Percentiles rank a stretch among this genome's conserved stretches.
Evolutionary conservation across 2,113 vertebrate genomes (phyloP).

Genomic region (Myiagra hebetior): DNA sequence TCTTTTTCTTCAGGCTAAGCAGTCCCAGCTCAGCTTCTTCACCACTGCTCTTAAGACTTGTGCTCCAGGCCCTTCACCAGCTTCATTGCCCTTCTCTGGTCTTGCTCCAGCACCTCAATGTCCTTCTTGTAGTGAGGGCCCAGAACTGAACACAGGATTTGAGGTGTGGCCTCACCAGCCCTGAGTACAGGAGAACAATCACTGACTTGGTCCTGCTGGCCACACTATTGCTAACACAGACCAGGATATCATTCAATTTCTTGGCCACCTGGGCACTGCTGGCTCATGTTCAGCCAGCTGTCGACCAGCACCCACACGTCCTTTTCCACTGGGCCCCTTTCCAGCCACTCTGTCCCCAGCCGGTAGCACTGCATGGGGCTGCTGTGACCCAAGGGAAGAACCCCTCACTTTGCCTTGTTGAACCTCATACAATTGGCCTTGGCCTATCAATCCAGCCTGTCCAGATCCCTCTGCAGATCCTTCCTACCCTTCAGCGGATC

Average conservation of each 20-base stretch:
- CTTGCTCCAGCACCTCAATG: fast-evolving
- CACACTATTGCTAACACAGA: not conserved
- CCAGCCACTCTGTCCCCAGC: not conserved
- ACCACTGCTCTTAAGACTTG: not conserved
- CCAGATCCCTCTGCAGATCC: not conserved
- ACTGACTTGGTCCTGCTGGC: not conserved
- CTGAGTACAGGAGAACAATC: too few species aligned
- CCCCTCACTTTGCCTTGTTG: not conserved
- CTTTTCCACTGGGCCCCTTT: not conserved
- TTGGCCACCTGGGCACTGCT: not conserved
- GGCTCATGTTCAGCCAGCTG: not conserved
- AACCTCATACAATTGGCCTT: fast-evolving
- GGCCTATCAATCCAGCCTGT: not conserved
- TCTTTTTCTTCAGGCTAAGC: not conserved
- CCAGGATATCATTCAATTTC: not conserved
- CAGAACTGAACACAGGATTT: not conserved
- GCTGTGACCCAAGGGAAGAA: not conserved
- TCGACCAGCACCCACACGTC: fast-evolving
- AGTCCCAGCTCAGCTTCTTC: not conserved
- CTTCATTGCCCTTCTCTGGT: not conserved
- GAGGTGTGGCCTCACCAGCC: not conserved
- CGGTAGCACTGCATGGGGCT: not conserved
- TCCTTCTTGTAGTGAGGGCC: not conserved
- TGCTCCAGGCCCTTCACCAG: not conserved
- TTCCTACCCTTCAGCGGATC: not conserved